A percentile compares a stretch with the other conserved stretches of the same genome.
These are phyloP conservation scores for Trigoniulus corallinus DNA, from an alignment of 1,140 invertebrate species.

Conservation along the genomic window DNA sequence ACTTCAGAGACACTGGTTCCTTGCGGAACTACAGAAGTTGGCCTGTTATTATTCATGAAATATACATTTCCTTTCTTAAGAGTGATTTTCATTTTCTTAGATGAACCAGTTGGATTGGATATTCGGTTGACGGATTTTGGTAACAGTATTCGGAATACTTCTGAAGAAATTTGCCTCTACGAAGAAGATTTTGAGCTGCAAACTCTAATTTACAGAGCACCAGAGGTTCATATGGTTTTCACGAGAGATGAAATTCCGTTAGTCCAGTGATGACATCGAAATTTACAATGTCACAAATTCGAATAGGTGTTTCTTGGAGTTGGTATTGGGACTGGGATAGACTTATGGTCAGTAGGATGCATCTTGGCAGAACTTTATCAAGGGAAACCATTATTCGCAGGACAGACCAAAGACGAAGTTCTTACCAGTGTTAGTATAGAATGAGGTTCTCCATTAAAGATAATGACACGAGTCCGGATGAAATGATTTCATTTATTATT, in stretches of 20 bases:
- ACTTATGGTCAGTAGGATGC: slow-evolving; percentile 42
- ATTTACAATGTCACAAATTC: background rate
- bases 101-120: too few relatives aligned
- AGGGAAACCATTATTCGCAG: slow-evolving; percentile 40
- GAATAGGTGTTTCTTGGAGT: slow-evolving; percentile 15
- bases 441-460: background rate
- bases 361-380: slow-evolving; percentile 41
- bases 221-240: slow-evolving; percentile 16
- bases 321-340: slow-evolving; percentile 38
- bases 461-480: too few relatives aligned
- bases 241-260: slow-evolving; percentile 5
- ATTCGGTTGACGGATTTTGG: slow-evolving; percentile 31
- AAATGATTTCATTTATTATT: background rate
- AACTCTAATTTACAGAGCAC: slow-evolving; percentile 20
- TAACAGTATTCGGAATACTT: slow-evolving; percentile 25
- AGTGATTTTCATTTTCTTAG: too few relatives aligned
- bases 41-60: too few relatives aligned
- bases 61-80: too few relatives aligned
- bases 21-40: too few relatives aligned
- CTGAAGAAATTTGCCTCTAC: slow-evolving; percentile 26
- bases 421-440: slow-evolving; percentile 18
- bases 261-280: background rate
- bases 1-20: too few relatives aligned
- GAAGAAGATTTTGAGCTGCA: slow-evolving; percentile 28
- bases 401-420: slow-evolving; percentile 41